phyloP scores from a whole-genome alignment of 1,140 invertebrate species.

The Drosophila bipectinata region DNA sequence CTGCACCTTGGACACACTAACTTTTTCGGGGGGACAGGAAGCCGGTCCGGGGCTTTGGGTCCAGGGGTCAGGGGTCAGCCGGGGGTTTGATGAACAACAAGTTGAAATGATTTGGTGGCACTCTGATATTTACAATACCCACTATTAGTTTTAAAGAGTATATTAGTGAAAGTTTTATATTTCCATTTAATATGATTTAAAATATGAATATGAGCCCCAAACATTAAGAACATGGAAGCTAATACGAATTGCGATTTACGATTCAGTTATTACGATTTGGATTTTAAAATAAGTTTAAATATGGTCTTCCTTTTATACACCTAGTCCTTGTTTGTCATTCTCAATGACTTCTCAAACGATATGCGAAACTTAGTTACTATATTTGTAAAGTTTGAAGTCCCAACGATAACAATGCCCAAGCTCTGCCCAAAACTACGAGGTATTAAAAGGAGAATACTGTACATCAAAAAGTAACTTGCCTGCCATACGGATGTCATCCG shows the following conservation, averaged over 20 bases:
- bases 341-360: too few species aligned
- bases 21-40: conserved; percentile 6
- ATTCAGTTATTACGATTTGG: too few species aligned
- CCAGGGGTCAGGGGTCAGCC: conserved; percentile 20
- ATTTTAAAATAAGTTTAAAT: too few species aligned
- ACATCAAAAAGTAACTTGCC: conserved; percentile 82
- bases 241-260: too few species aligned
- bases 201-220: not conserved
- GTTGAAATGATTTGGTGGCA: conserved; percentile 6
- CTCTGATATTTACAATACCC: conserved; percentile 1
- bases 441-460: conserved; percentile 67
- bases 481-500: conserved; percentile 79
- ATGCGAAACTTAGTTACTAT: too few species aligned
- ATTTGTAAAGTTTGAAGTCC: too few species aligned
- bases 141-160: not conserved
- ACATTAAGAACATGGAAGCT: too few species aligned
- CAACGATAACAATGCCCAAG: not conserved
- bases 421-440: not conserved
- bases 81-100: conserved; percentile 76
- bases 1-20: conserved; percentile 64
- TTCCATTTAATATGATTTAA: not conserved
- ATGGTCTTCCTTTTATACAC: too few species aligned
- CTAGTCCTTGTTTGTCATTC: too few species aligned
- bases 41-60: not conserved
- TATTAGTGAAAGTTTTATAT: too few species aligned